Percentiles rank a stretch among this genome's conserved stretches.
These are phyloP conservation scores for Glareola pratincola DNA, from an alignment of 2,113 vertebrate genomes.

Conservation along the genomic window DNA sequence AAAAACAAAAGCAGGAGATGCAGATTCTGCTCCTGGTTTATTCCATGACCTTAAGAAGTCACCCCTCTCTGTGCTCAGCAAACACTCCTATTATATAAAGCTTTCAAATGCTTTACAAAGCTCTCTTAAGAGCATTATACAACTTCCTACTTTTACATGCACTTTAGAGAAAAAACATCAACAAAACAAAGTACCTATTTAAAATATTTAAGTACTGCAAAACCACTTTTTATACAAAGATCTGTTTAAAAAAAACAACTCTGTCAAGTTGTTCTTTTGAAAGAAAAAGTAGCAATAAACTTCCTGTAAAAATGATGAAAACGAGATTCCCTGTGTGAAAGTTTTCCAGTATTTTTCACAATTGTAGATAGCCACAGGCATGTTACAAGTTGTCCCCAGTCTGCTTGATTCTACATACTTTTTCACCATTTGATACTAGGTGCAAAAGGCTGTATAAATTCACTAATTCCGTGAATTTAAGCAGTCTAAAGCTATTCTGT, in stretches of 20 bases:
- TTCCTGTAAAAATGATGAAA: background rate
- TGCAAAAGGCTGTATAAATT: background rate
- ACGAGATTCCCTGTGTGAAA: background rate
- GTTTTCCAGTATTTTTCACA: background rate
- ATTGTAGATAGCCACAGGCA: fast-evolving
- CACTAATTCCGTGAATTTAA: background rate
- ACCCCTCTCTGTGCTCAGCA: background rate
- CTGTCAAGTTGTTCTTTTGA: background rate
- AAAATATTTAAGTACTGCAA: background rate
- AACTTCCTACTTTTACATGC: background rate
- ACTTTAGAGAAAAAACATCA: background rate
- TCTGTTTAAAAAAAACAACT: background rate
- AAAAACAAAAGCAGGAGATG: background rate
- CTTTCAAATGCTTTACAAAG: background rate
- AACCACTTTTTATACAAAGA: background rate
- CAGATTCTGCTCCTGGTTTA: background rate
- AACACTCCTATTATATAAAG: background rate
- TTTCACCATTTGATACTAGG: background rate
- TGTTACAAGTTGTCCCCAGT: background rate
- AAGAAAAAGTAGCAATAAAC: background rate
- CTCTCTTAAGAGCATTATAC: background rate
- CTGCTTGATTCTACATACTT: background rate
- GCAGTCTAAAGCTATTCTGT: background rate
- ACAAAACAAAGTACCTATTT: background rate
- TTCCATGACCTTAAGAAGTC: background rate